Evolutionary conservation across 2,888 invertebrate genomes (phyloP).

Genomic region (Neoitamus cyanurus): DNA sequence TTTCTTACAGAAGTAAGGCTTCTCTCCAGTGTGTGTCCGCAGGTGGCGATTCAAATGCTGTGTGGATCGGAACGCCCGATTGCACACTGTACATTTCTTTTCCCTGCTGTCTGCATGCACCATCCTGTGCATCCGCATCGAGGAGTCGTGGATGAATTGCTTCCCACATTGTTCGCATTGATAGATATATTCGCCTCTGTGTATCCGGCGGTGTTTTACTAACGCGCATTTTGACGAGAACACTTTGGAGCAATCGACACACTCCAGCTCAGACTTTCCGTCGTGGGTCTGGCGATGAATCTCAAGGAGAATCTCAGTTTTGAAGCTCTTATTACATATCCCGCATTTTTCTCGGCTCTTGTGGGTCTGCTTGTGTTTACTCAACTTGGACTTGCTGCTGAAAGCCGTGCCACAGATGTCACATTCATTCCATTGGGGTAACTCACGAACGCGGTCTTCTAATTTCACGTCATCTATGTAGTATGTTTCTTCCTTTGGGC

Average conservation of each 20-base stretch:
- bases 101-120: constrained; percentile 58
- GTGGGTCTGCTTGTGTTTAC: constrained; percentile 44
- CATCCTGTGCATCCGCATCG: constrained; percentile 65
- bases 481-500: background rate
- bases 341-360: constrained; percentile 58
- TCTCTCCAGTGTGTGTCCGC: constrained; percentile 63
- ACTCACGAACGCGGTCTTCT: background rate
- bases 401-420: background rate
- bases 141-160: constrained; percentile 66
- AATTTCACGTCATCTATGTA: background rate
- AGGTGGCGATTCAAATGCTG: constrained; percentile 65
- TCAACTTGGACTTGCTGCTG: background rate
- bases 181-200: constrained; percentile 67
- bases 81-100: constrained; percentile 57
- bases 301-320: constrained; percentile 67
- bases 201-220: constrained; percentile 69
- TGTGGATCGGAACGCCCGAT: constrained; percentile 61
- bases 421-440: background rate
- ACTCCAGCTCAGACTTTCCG: constrained; percentile 67
- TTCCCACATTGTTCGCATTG: constrained; percentile 67
- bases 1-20: constrained; percentile 50
- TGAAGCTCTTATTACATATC: constrained; percentile 69
- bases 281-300: constrained; percentile 69
- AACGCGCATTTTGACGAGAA: constrained; percentile 70
- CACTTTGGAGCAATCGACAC: constrained; percentile 68